Percentiles rank a stretch among this genome's conserved stretches.
Evolutionary conservation across 1,140 invertebrate species (phyloP).

Genomic region (Leptoteleia sp.): DNA sequence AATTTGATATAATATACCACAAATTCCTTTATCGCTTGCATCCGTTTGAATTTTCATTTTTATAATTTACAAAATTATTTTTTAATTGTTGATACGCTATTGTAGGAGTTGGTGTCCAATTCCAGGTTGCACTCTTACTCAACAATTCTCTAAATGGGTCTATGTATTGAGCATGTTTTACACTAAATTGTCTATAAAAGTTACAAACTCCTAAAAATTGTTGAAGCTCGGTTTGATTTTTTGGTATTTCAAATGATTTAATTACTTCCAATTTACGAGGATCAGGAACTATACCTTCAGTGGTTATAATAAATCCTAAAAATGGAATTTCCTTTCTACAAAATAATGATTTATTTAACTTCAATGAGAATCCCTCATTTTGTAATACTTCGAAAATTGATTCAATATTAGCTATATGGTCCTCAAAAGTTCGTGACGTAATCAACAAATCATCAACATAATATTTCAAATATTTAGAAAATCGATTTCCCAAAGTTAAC

Average conservation of each 20-base stretch:
- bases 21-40: conserved; percentile 1
- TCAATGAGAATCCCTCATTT: conserved; percentile 26
- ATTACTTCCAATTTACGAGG: conserved; percentile 23
- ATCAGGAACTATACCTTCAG: conserved; percentile 5
- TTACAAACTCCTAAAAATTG: conserved; percentile 51
- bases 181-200: conserved; percentile 49
- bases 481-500: conserved; percentile 17
- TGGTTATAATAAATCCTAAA: conserved; percentile 19
- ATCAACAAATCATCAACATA: conserved; percentile 51
- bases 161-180: conserved; percentile 12
- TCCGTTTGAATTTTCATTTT: conserved; percentile 7
- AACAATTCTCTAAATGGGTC: conserved; percentile 9
- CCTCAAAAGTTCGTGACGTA: conserved; percentile 15
- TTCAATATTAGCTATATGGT: conserved; percentile 29
- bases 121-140: neutral
- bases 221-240: conserved; percentile 43
- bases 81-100: neutral
- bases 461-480: conserved; percentile 11
- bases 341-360: conserved; percentile 33
- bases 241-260: too few relatives aligned
- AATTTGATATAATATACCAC: neutral
- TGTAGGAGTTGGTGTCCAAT: neutral
- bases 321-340: conserved; percentile 26
- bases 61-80: conserved; percentile 4
- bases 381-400: conserved; percentile 24